phyloP scores from a whole-genome alignment of 1,140 invertebrate genomes.

The Heliothis subflexa region DNA sequence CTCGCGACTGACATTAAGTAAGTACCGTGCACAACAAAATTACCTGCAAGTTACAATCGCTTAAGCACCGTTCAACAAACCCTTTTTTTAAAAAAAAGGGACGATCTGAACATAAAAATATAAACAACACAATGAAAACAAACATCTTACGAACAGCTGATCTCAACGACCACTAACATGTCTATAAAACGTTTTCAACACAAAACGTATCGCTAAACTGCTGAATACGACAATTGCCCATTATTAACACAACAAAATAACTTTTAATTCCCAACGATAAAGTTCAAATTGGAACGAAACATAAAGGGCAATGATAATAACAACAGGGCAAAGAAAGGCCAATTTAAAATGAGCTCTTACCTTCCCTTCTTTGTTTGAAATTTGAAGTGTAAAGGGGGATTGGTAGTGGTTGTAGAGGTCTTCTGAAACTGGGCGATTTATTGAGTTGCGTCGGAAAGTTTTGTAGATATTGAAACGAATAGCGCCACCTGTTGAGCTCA shows the following conservation, averaged over 20 bases:
- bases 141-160: conserved; percentile 42
- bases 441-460: conserved; percentile 82
- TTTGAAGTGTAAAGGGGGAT: conserved; percentile 53
- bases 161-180: conserved; percentile 47
- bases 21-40: not conserved
- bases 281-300: conserved; percentile 66
- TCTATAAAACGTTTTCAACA: conserved; percentile 48
- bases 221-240: conserved; percentile 46
- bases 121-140: conserved; percentile 40
- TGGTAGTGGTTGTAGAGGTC: conserved; percentile 58
- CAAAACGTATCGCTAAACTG: conserved; percentile 48
- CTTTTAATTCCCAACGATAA: conserved; percentile 51
- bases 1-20: not conserved
- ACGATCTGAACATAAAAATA: conserved; percentile 13
- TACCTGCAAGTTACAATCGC: not conserved
- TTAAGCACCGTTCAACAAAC: not conserved
- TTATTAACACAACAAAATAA: conserved; percentile 49
- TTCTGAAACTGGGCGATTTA: conserved; percentile 73
- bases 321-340: conserved; percentile 76
- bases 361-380: conserved; percentile 31
- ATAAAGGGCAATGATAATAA: conserved; percentile 73
- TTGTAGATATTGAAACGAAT: conserved; percentile 85
- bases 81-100: conserved; percentile 19
- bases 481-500: conserved; percentile 81
- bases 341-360: conserved; percentile 62